Evolutionary conservation across 1,140 invertebrate genomes (phyloP).

Genomic region (Oncopeltus fasciatus): DNA sequence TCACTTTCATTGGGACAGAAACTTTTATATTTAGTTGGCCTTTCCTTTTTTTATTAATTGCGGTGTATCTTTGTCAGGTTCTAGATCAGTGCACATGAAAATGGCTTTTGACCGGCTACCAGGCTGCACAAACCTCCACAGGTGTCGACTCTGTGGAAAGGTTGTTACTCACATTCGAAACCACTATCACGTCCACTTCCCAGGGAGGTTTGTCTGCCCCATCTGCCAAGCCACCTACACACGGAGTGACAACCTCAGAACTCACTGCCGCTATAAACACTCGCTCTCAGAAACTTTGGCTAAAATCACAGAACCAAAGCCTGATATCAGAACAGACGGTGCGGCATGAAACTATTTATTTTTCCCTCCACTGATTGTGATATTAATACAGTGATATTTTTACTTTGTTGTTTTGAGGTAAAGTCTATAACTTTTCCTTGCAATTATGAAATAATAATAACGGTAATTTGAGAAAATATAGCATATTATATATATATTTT

Average conservation of each 20-base stretch:
- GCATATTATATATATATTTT: neutral
- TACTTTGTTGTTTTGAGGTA: neutral
- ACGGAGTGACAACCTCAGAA: constrained; percentile 72
- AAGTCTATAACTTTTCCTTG: neutral
- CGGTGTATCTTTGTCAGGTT: constrained; percentile 40
- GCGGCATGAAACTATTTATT: neutral
- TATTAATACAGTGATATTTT: constrained; percentile 2
- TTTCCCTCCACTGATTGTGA: neutral
- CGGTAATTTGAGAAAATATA: neutral
- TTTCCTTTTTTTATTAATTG: neutral
- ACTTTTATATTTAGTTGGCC: too few relatives aligned
- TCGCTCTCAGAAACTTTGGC: constrained; percentile 29
- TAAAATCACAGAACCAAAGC: constrained; percentile 4
- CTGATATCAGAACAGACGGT: neutral
- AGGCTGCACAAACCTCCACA: constrained; percentile 66
- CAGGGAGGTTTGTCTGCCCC: constrained; percentile 72
- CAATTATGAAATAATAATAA: neutral
- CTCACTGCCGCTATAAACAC: constrained; percentile 79
- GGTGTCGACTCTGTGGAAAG: constrained; percentile 80
- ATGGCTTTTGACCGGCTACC: constrained; percentile 77
- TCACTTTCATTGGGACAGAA: too few relatives aligned
- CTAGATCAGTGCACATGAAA: constrained; percentile 81
- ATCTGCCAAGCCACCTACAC: constrained; percentile 74
- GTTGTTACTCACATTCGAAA: constrained; percentile 80
- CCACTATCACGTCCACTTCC: constrained; percentile 81